phyloP scores from a whole-genome alignment of 2,888 invertebrate genomes.

The Gonocerus acuteangulatus region DNA sequence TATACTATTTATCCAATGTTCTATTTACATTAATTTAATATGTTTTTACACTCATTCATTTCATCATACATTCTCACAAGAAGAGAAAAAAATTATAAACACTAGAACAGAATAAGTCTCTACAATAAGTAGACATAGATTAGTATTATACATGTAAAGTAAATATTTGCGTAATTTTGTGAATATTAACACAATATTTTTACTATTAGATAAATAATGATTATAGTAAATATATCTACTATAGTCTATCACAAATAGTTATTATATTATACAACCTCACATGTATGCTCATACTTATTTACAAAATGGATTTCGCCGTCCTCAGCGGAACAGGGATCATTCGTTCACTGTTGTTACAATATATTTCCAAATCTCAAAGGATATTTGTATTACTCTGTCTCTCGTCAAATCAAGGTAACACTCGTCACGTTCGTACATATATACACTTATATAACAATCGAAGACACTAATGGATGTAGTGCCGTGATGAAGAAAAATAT shows the following conservation, averaged over 20 bases:
- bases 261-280: constrained; percentile 8
- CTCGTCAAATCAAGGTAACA: no score
- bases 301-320: neutral
- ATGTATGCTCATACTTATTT: constrained; percentile 9
- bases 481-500: neutral
- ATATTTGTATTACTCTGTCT: no score
- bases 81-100: neutral
- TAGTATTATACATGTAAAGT: constrained; percentile 3
- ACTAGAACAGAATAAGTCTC: neutral
- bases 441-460: constrained; percentile 2
- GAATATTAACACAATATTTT: constrained; percentile 16
- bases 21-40: no score
- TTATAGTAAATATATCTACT: constrained; percentile 12
- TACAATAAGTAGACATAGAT: neutral
- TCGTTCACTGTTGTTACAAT: neutral
- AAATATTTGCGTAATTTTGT: constrained; percentile 3
- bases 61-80: neutral
- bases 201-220: constrained; percentile 9
- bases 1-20: no score
- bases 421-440: constrained; percentile 19
- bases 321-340: neutral
- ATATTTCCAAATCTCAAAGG: no score
- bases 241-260: constrained; percentile 20
- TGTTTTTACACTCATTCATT: no score
- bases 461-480: no score